Conservation (phyloP, 1,140 invertebrate genomes). For the Drosophila mauritiana region DNA sequence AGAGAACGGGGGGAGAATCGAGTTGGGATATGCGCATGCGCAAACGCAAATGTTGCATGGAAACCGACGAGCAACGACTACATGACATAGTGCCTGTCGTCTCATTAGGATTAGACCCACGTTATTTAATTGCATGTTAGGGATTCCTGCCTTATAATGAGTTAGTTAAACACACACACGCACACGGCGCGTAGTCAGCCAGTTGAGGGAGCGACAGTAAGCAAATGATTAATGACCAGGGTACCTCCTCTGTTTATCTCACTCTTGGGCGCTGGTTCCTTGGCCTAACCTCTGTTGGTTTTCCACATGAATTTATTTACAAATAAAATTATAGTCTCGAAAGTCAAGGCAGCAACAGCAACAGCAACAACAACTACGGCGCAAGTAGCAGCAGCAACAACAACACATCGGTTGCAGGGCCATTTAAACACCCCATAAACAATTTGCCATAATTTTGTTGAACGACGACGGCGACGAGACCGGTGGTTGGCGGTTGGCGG, state of each 20-base stretch:
- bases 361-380: constrained; percentile 18
- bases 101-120: constrained; percentile 82
- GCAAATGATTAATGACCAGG: constrained; percentile 53
- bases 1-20: not conserved
- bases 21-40: constrained; percentile 63
- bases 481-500: constrained; percentile 5
- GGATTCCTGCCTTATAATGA: constrained; percentile 81
- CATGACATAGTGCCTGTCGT: constrained; percentile 82
- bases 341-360: constrained; percentile 37
- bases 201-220: constrained; percentile 29
- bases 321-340: constrained; percentile 80
- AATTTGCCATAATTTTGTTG: constrained; percentile 80
- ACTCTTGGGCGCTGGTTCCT: constrained; percentile 37
- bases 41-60: constrained; percentile 80
- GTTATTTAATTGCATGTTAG: constrained; percentile 83
- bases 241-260: constrained; percentile 43
- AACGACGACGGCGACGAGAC: constrained; percentile 23
- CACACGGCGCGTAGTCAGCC: constrained; percentile 4
- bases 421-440: constrained; percentile 82
- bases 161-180: constrained; percentile 80
- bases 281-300: constrained; percentile 64
- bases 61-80: constrained; percentile 46
- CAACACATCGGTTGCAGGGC: constrained; percentile 28
- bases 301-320: constrained; percentile 80
- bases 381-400: constrained; percentile 3